Evolutionary conservation across 2,113 vertebrate genomes (phyloP), one percentile per base, ranked within the genome.

Genomic region (Pheucticus melanocephalus): DNA sequence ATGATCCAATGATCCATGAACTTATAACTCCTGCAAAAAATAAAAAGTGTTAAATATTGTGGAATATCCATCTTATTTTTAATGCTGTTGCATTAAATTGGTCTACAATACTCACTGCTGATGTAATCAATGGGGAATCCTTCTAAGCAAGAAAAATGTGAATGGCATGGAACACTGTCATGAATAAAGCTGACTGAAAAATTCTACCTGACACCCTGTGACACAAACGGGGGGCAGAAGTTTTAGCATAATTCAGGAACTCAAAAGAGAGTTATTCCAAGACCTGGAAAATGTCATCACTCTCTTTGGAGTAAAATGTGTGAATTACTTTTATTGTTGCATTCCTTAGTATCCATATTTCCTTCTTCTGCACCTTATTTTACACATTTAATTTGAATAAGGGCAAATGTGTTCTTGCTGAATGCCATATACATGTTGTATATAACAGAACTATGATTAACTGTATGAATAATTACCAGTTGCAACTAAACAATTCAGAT

Each of bases 401-500:
- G 15, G 71, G 51, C 8, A 45, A 95, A 80, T 68, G 28, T 78
- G 17, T 73, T 69, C 39, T 85, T 64, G 44, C 40, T 88, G 66
- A 73, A 94, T 61, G 37, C 91, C 80, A 44, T 73, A 51, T 71
- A 37, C 63, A 25, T 61, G 35, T 73, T 31, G 47, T 56, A 73
- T 89, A 60, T 92, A 91, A 66, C 65, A 92, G 78, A 96, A 93
- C 91, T 97, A 98, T 97, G 97, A 97, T 97, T 97, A 98, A 94
- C 82, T 83, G 13, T 94, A 94, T 97, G 97, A 97, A 82, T 96
- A 97, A 98, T 97, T 96, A 95, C 76, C 71, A 75, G 69, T 86
- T 96, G 95, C 96, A 97, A 97, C 97, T 97, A 98, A 98, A 98
- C 97, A 98, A 97, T 95, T 97, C 97, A 97, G 95, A 98, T 97